Conservation (phyloP, 2,797 vertebrate species). For the Coccyzus lansbergi region DNA sequence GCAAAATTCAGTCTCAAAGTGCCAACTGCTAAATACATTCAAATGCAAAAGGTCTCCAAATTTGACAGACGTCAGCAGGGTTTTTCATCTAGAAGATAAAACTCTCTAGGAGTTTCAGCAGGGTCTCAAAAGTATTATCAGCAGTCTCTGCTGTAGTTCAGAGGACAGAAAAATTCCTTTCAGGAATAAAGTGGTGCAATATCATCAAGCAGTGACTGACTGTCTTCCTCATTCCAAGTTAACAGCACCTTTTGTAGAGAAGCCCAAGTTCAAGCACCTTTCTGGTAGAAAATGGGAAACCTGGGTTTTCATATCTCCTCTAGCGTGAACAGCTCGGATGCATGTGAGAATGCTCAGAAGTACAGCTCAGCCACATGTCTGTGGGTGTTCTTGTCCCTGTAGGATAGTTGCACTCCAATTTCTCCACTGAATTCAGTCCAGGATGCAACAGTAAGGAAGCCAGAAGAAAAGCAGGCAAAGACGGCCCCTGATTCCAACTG, state of each 20-base stretch:
- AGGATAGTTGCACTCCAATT: not conserved
- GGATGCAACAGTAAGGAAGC: not conserved
- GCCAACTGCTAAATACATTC: not conserved
- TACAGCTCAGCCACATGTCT: not conserved
- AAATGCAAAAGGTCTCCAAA: not conserved
- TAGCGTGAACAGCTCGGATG: rapidly evolving
- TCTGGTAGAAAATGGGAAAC: not conserved
- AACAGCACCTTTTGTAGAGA: not conserved
- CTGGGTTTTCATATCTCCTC: not conserved
- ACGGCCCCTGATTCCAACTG: not conserved
- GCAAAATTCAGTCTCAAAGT: not conserved
- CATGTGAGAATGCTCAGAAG: not conserved
- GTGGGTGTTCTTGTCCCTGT: not conserved
- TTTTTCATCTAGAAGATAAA: not conserved
- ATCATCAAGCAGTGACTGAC: not conserved
- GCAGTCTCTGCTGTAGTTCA: not conserved
- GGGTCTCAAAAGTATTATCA: not conserved
- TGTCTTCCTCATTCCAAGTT: not conserved
- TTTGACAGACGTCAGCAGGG: not conserved
- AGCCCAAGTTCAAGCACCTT: not conserved
- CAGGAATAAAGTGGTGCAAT: not conserved
- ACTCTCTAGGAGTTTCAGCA: not conserved
- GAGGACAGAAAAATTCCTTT: not conserved
- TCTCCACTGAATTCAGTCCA: not conserved
- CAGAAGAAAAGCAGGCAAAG: not conserved